Percentiles rank a stretch among this genome's conserved stretches.
These are phyloP conservation scores for Heliopora coerulea DNA, from an alignment of 92 coral and sea anemone species.

Conservation along the genomic window DNA sequence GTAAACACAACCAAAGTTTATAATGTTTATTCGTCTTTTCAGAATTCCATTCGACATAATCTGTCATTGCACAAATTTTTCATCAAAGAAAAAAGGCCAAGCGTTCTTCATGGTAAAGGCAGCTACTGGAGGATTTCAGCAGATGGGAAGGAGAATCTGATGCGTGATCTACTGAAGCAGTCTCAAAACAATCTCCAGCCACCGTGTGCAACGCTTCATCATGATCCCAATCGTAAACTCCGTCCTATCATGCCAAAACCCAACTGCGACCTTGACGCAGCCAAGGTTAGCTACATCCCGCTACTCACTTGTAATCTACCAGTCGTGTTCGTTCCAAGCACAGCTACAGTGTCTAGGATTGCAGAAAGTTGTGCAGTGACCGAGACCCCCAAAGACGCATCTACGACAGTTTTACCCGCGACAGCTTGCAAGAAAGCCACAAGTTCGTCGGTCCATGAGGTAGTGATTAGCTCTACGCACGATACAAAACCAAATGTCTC, in stretches of 20 bases:
- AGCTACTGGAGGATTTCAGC: slow-evolving; percentile 96
- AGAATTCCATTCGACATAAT: slow-evolving; percentile 98
- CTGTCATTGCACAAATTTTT: slow-evolving; percentile 93
- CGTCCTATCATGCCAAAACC: slow-evolving; percentile 96
- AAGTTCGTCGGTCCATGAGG: slow-evolving; percentile 6
- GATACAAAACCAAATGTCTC: not conserved
- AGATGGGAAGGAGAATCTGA: slow-evolving; percentile 90
- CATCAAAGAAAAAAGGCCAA: slow-evolving; percentile 82
- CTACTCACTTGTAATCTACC: slow-evolving; percentile 39
- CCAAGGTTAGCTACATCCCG: slow-evolving; percentile 11
- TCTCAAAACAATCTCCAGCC: slow-evolving; percentile 63
- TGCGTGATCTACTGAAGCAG: slow-evolving; percentile 84
- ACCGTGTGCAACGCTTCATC: slow-evolving; percentile 40
- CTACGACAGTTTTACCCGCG: not conserved
- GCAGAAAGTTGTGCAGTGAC: slow-evolving; percentile 29
- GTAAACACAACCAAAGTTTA: no score
- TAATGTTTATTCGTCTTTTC: slow-evolving; percentile 6
- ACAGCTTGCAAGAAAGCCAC: slow-evolving; percentile 5
- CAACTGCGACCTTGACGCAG: slow-evolving; percentile 7
- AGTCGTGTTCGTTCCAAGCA: slow-evolving; percentile 39
- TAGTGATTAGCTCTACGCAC: not conserved
- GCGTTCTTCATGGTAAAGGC: slow-evolving; percentile 89
- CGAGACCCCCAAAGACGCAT: slow-evolving; percentile 35
- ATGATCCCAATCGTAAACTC: slow-evolving; percentile 55
- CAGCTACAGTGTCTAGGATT: not conserved